Percentiles rank a stretch among this genome's conserved stretches.
Evolutionary conservation across 2,797 vertebrate species (phyloP).

Genomic region (Acanthornis magna): DNA sequence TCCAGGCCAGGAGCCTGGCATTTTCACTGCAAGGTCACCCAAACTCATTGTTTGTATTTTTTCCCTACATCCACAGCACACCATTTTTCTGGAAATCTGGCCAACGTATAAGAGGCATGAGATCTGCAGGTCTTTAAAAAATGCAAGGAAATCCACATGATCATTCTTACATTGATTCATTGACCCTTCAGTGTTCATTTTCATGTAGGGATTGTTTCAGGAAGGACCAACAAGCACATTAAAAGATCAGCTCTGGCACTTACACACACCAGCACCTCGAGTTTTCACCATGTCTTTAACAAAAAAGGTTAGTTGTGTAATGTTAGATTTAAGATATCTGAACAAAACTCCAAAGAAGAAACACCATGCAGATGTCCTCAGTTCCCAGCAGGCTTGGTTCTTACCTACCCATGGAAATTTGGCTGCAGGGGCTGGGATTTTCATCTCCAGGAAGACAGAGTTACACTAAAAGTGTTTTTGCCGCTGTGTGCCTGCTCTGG

Average conservation of each 20-base stretch:
- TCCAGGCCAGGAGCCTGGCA: neutral
- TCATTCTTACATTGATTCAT: neutral
- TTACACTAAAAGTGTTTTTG: neutral
- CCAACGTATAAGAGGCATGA: neutral
- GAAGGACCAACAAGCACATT: neutral
- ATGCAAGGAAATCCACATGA: fast-evolving
- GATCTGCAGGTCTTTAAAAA: neutral
- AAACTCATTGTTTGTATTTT: neutral
- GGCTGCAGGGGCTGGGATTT: neutral
- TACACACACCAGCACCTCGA: fast-evolving
- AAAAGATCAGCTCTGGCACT: neutral
- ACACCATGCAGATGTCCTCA: neutral
- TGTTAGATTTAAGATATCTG: neutral
- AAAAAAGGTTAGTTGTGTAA: too few relatives aligned
- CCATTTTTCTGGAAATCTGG: neutral
- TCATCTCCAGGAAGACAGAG: neutral
- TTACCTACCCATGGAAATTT: neutral
- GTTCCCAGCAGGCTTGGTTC: neutral
- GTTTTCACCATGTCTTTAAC: neutral
- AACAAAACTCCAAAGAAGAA: neutral
- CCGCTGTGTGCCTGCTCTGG: neutral
- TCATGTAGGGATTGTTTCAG: neutral
- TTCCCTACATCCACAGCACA: fast-evolving
- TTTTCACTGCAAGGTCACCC: neutral
- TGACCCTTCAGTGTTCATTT: neutral